Evolutionary conservation across 1,140 invertebrate species (phyloP).

Genomic region (Bombus affinis): DNA sequence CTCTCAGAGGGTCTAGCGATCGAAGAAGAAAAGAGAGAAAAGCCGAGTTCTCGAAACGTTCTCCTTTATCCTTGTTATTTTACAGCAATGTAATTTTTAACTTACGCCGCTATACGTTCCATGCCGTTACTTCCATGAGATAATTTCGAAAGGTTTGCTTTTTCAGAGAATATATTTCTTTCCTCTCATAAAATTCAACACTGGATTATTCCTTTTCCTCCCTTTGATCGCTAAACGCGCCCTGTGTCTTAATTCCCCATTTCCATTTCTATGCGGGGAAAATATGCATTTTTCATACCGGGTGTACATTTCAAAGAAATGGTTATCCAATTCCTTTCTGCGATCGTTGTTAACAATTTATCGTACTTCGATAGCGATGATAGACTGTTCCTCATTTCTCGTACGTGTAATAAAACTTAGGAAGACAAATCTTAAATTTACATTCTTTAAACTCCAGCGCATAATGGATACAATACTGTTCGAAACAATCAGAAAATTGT

Average conservation of each 20-base stretch:
- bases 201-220: not conserved
- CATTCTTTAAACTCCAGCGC: no score
- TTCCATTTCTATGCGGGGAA: not conserved
- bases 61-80: not conserved
- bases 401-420: no score
- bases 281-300: not conserved
- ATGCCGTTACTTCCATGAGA: not conserved
- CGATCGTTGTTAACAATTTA: not conserved
- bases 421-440: no score
- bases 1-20: not conserved
- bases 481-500: no score
- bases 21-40: not conserved
- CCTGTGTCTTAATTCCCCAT: slow-evolving; percentile 24
- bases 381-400: no score
- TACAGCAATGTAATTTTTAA: not conserved
- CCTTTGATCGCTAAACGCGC: not conserved
- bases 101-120: not conserved
- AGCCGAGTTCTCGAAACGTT: not conserved
- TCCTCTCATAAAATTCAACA: not conserved
- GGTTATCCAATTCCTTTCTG: not conserved
- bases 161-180: not conserved
- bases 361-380: no score
- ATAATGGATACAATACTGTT: no score
- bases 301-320: not conserved
- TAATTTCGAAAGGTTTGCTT: not conserved